Percentiles rank a stretch among this genome's conserved stretches.
Conservation (phyloP, 2,888 invertebrate genomes). For the Molanna angustata region DNA sequence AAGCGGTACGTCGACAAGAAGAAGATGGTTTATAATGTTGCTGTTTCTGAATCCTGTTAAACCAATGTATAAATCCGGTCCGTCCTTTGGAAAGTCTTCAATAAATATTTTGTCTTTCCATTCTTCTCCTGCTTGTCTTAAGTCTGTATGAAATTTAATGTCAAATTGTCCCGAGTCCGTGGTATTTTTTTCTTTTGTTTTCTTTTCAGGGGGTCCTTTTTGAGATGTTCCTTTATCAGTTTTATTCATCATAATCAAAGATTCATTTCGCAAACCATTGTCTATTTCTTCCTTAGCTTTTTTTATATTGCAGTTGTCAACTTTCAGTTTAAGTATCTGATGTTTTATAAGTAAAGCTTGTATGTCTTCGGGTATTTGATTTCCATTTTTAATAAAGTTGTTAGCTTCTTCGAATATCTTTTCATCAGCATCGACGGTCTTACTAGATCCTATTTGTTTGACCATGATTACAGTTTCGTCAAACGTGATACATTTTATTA, state of each 20-base stretch:
- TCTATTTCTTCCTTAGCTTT: conserved; percentile 44
- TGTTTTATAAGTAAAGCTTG: conserved; percentile 48
- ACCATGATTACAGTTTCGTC: conserved; percentile 20
- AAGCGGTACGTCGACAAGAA: conserved; percentile 14
- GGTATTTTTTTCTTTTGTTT: not conserved
- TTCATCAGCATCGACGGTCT: conserved; percentile 6
- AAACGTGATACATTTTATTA: conserved; percentile 14
- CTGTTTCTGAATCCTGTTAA: conserved; percentile 48
- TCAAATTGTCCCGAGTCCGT: conserved; percentile 34
- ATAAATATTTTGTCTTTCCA: conserved; percentile 55
- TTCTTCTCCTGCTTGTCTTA: conserved; percentile 54
- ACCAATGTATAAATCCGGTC: conserved; percentile 55
- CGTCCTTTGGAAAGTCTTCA: conserved; percentile 53
- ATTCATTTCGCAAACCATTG: conserved; percentile 46
- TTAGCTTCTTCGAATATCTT: conserved; percentile 16
- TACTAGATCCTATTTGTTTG: conserved; percentile 13
- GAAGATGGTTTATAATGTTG: conserved; percentile 8
- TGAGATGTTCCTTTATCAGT: not conserved
- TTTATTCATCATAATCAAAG: conserved; percentile 42
- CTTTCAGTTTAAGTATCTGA: conserved; percentile 49
- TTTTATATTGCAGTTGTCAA: conserved; percentile 46
- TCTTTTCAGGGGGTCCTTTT: not conserved
- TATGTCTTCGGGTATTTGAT: conserved; percentile 46
- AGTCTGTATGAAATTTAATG: conserved; percentile 50
- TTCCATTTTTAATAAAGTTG: conserved; percentile 26